Base-by-base conservation (phyloP, 2,797 vertebrate genomes). In the Sebastes oblongus region DNA sequence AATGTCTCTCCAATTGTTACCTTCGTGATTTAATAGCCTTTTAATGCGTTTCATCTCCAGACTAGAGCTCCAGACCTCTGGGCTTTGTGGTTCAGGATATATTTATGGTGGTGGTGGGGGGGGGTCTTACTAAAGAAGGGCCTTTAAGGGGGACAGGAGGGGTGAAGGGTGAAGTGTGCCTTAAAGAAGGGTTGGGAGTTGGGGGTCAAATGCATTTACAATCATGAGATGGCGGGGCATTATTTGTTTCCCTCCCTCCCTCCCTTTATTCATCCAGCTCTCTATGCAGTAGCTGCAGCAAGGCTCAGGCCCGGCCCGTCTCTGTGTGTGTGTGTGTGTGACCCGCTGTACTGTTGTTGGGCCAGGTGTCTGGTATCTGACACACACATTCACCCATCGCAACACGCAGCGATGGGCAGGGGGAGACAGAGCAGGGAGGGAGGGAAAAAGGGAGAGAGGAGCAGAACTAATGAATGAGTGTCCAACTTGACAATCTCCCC, bases 181-280 rank as follows among this genome's bases (percentile, higher is more conserved):
- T 77, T 91, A 80, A 85, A 95, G 91, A 94, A 93, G 82, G 93
- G 92, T 94, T 96, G 96, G 96, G 32, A 93, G 36, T 39, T 94
- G 95, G 96, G 96, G 96, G 75, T 78, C 69, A 86, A 83, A 97
- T 92, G 91, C 95, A 97, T 97, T 92, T 95, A 95, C 93, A 94
- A 94, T 94, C 95, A 93, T 94, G 92, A 89, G 92, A 92, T 86
- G 91, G 76, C 5, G 86, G 78, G 84, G 87, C 85, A 86, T 32
- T 93, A 90, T 96, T 95, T 94, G 85, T 87, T 86, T 70, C n/a
- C 59, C 6, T 30, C 92, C 59, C 6, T 30, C 92, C 94, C 79
- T 39, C 9, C 18, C 9, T 82, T 22, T 32, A n/a, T 42, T 54
- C 93, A 91, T 80, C 91, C 95, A 94, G 95, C 95, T 91, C 88